A percentile compares a stretch with the other conserved stretches of the same genome.
These are phyloP conservation scores for Aproaerema taeniolella DNA, from an alignment of 2,888 invertebrate species.

Conservation along the genomic window DNA sequence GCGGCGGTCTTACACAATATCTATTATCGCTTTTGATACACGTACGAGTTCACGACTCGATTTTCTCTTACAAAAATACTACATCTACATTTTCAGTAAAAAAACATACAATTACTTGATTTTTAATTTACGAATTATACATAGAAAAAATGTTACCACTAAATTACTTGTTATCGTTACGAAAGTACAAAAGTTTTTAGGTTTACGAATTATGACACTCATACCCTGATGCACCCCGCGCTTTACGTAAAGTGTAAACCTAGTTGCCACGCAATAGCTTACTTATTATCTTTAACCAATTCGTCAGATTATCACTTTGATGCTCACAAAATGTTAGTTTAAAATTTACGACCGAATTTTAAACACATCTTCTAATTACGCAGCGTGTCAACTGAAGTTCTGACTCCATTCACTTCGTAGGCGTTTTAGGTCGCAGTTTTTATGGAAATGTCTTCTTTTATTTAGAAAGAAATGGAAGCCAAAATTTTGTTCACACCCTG, in stretches of 20 bases:
- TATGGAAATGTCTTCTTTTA: too few relatives aligned
- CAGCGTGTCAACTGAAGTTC: too few relatives aligned
- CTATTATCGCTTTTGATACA: conserved; percentile 78
- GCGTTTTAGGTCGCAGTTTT: too few relatives aligned
- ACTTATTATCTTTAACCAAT: conserved; percentile 70
- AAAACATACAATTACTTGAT: conserved; percentile 65
- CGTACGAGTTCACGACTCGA: conserved; percentile 57
- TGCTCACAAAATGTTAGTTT: conserved; percentile 6
- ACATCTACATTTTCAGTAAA: conserved; percentile 69
- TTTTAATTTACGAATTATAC: conserved; percentile 61
- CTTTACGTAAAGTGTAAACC: conserved; percentile 59
- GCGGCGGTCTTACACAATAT: conserved; percentile 50
- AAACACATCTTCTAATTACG: too few relatives aligned
- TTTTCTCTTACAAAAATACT: conserved; percentile 69
- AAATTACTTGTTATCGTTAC: conserved; percentile 65
- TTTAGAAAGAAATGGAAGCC: too few relatives aligned
- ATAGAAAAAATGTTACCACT: conserved; percentile 67
- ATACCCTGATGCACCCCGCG: conserved; percentile 77
- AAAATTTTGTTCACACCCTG: too few relatives aligned
- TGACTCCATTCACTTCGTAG: background rate
- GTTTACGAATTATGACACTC: conserved; percentile 74
- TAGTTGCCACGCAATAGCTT: conserved; percentile 72
- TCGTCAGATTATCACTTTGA: conserved; percentile 65
- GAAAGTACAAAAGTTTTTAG: conserved; percentile 67
- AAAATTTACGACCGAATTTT: background rate